phyloP scores from a whole-genome alignment of 2,888 invertebrate genomes.

The Drosophila suboccidentalis region DNA sequence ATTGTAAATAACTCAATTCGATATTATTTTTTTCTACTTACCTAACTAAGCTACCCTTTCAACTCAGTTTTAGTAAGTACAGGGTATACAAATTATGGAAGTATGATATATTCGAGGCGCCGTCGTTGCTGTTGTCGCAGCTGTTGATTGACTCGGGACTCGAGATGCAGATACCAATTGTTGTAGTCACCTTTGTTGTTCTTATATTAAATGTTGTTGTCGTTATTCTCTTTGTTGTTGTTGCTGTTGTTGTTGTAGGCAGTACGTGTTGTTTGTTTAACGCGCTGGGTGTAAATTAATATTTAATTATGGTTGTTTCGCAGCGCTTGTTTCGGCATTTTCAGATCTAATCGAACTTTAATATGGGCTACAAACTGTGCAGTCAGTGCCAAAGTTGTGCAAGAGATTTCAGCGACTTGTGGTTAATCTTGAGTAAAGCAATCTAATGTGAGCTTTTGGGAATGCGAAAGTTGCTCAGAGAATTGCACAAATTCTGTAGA shows the following conservation, averaged over 20 bases:
- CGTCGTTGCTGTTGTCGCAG: constrained; percentile 51
- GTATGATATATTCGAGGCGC: constrained; percentile 61
- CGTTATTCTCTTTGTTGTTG: constrained; percentile 41
- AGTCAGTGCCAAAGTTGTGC: constrained; percentile 22
- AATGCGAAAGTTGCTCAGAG: constrained; percentile 3
- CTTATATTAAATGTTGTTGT: constrained; percentile 20
- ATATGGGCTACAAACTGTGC: constrained; percentile 55
- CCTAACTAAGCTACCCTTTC: background rate
- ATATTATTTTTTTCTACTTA: background rate
- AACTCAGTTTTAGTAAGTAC: background rate
- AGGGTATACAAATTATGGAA: constrained; percentile 61
- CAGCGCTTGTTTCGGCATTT: constrained; percentile 45
- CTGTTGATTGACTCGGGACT: constrained; percentile 70
- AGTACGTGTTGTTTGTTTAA: constrained; percentile 80
- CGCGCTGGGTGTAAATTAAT: constrained; percentile 82
- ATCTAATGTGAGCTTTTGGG: constrained; percentile 25
- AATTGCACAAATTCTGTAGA: background rate
- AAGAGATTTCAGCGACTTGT: constrained; percentile 5
- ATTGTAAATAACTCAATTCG: background rate
- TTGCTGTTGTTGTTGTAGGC: constrained; percentile 44
- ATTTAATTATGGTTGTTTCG: constrained; percentile 80
- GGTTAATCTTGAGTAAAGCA: constrained; percentile 49
- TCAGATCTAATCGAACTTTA: constrained; percentile 69
- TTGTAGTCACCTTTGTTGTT: constrained; percentile 51
- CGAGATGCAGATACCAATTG: constrained; percentile 58